Evolutionary conservation across 2,113 vertebrate species (phyloP).

Genomic region (Loxodonta africana): DNA sequence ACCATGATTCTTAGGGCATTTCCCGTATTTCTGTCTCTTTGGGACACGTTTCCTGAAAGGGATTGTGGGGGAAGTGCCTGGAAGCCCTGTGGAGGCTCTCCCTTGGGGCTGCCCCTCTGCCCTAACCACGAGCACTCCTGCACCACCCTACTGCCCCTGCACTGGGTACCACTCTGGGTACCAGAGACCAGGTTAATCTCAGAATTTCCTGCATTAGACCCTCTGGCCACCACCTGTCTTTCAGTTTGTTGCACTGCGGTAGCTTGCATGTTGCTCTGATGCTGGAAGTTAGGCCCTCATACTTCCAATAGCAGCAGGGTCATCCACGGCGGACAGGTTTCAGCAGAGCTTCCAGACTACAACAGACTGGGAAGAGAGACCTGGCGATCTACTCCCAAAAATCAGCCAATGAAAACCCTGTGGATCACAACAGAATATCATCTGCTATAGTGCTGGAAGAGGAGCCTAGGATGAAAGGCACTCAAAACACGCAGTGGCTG

Average conservation of each 20-base stretch:
- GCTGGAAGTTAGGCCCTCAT: neutral
- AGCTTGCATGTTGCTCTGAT: neutral
- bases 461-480: too few relatives aligned
- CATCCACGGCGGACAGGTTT: neutral
- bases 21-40: neutral
- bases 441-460: too few relatives aligned
- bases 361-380: too few relatives aligned
- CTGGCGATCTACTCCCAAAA: too few relatives aligned
- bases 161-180: neutral
- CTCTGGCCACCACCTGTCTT: neutral
- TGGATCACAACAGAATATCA: too few relatives aligned
- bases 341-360: too few relatives aligned
- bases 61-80: too few relatives aligned
- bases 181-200: too few relatives aligned
- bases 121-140: neutral
- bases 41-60: neutral
- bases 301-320: neutral
- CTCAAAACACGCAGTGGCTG: too few relatives aligned
- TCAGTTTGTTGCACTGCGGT: neutral
- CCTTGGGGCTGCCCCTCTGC: neutral
- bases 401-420: too few relatives aligned
- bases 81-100: fast-evolving
- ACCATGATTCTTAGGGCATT: neutral
- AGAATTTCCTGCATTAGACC: neutral
- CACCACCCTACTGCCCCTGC: too few relatives aligned